Base-by-base conservation (phyloP, 2,113 vertebrate species). In the Toxotes jaculatrix region DNA sequence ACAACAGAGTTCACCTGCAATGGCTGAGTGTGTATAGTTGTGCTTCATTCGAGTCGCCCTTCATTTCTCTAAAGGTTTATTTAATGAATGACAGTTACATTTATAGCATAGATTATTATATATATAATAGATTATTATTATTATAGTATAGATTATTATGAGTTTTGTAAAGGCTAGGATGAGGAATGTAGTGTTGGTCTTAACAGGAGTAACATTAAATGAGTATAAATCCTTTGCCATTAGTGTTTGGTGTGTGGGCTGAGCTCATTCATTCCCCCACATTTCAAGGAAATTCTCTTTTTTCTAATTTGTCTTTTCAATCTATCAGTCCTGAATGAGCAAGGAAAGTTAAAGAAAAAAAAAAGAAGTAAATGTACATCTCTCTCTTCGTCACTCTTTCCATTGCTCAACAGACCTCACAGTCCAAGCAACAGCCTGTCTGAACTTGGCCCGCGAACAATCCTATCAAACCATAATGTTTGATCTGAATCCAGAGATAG, bases 401-500 rank as follows among this genome's bases (percentile, higher is more conserved):
- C 57, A 31, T 56, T 17, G 51, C n/a, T 36, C n/a, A 42, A 34
- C 70, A 66, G 65, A 65, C 43, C 31, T 31, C 49, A 56, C 56
- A 36, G 53, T 73, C 19, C 5, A 38, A 10, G 27, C 34, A 60
- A 47, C 59, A 80, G 55, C 83, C 43, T 66, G 75, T 16, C 34
- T 53, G 42, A 32, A 23, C 47, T 53, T 60, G 56, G 17, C 49
- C 1, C 1, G 21, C 7, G 63, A 64, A 73, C 65, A 56, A 47
- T 36, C 27, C 13, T 19, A 53, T 53, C 34, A 45, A 59, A 61
- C 16, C 34, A 60, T 13, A 17, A 10, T 32, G n/a, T 47, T 72
- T 45, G 34, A 61, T 10, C 7, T 38, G 5, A 70, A 60, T 57
- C 40, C 7, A 68, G 55, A 61, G 3, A 42, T 14, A 1, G 2